Evolutionary conservation across 1,140 invertebrate genomes (phyloP), one percentile per base, ranked within the genome.

Genomic region (Vanessa tameamea): DNA sequence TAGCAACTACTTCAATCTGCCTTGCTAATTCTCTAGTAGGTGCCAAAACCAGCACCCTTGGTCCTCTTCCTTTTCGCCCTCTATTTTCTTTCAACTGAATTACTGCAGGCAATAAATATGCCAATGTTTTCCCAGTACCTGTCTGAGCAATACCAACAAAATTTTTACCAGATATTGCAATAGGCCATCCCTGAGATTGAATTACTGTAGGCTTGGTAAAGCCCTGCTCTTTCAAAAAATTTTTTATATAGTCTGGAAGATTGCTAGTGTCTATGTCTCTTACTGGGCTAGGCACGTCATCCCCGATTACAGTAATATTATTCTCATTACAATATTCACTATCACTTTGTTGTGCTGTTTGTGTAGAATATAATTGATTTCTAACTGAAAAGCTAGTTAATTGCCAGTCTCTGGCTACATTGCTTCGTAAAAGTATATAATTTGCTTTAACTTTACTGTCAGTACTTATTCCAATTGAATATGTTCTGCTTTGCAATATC

Each of bases 131-230:
- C 37, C 97, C 97, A 53, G 97, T 98, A 53, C 97, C 97, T 20
- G 98, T 98, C 81, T 98, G 97, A 57, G 98, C 98, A 81, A 99
- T 98, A 65, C 98, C 98, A 47, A 98, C 97, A 94, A 99, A 95
- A 92, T 99, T 98, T 78, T 96, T 94, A 16, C 98, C 98, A 88
- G 95, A 96, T 47, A 99, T 90, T 69, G 98, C 98, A 80, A 98
- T 97, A 4, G 98, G 98, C 97, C 97, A 98, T 16, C 96, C 96
- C 93, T 97, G 96, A 11, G 96, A 95, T 89, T 98, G 97, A 81
- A 98, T 99, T 4, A 97, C 94, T 64, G 98, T 98, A 9, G 98
- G 98, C 80, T 95, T 94, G 77, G 94, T 94, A 89, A 98, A 98
- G 37, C 95, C 96, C 88, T 95, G 94, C 69, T 96, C 95, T 50